phyloP scores from a whole-genome alignment of 2,888 invertebrate genomes.

The Dolomedes plantarius region DNA sequence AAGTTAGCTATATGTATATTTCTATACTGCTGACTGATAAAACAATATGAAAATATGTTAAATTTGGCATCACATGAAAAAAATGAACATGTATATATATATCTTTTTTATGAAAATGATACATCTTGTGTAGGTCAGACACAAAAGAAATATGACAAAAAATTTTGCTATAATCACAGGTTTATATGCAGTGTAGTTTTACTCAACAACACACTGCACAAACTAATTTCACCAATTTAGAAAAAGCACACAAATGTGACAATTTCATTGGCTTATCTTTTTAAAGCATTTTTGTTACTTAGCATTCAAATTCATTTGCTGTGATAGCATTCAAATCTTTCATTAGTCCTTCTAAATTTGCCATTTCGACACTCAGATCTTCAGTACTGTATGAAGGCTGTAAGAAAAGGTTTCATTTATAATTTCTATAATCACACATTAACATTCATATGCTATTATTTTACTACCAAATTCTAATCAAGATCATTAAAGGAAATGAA shows the following conservation, averaged over 20 bases:
- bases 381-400: conserved; percentile 86
- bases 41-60: background rate
- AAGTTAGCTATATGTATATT: too few species aligned
- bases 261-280: background rate
- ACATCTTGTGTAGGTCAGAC: conserved; percentile 7
- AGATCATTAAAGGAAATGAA: too few species aligned
- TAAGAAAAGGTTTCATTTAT: conserved; percentile 21
- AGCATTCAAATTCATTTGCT: conserved; percentile 93
- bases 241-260: background rate
- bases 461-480: too few species aligned
- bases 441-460: too few species aligned
- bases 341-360: conserved; percentile 97
- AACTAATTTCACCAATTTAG: background rate
- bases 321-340: conserved; percentile 98
- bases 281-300: conserved; percentile 19
- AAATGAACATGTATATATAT: too few species aligned
- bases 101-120: conserved; percentile 17
- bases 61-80: conserved; percentile 45
- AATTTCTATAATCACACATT: too few species aligned
- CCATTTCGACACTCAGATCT: conserved; percentile 97
- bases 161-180: conserved; percentile 52
- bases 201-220: conserved; percentile 13
- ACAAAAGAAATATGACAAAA: conserved; percentile 28
- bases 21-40: too few species aligned
- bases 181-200: conserved; percentile 31